phyloP scores from a whole-genome alignment of 92 coral and sea anemone species.

The Umimayanthus chanpuru region DNA sequence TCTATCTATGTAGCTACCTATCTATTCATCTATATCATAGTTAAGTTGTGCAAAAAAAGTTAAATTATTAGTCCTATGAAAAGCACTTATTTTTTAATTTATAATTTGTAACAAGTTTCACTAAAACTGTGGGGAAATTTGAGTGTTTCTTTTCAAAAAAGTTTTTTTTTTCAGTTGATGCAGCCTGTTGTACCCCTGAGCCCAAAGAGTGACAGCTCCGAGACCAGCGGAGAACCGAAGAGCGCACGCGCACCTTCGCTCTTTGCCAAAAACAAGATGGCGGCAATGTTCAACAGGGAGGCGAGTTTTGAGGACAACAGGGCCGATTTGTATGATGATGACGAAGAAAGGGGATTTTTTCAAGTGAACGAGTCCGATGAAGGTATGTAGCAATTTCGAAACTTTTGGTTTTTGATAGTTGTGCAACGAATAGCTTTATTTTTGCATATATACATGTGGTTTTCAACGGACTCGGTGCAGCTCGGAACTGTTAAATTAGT shows the following conservation, averaged over 20 bases:
- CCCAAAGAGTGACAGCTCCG: conserved; percentile 88
- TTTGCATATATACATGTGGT: neutral
- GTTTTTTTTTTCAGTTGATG: neutral
- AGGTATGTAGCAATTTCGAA: conserved; percentile 61
- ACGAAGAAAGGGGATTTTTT: conserved; percentile 87
- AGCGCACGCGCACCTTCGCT: conserved; percentile 79
- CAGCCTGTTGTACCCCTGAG: conserved; percentile 71
- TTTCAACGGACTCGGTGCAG: neutral
- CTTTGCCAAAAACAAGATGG: conserved; percentile 82
- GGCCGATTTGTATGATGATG: conserved; percentile 93
- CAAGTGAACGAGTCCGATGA: conserved; percentile 96
- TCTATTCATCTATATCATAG: too few species aligned
- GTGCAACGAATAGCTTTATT: neutral
- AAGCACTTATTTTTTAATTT: too few species aligned
- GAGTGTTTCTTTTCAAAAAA: too few species aligned
- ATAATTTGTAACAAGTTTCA: too few species aligned
- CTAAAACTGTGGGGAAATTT: neutral
- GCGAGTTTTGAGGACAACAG: conserved; percentile 94
- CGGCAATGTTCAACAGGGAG: conserved; percentile 90
- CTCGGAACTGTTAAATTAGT: conserved; percentile 20
- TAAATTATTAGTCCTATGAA: too few species aligned
- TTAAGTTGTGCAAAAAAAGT: too few species aligned
- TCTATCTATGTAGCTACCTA: too few species aligned
- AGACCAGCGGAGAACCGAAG: conserved; percentile 73
- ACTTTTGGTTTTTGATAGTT: neutral